These are phyloP conservation scores for Polypterus bichir DNA, from an alignment of 2,113 vertebrate genomes.

Conservation along the genomic window DNA sequence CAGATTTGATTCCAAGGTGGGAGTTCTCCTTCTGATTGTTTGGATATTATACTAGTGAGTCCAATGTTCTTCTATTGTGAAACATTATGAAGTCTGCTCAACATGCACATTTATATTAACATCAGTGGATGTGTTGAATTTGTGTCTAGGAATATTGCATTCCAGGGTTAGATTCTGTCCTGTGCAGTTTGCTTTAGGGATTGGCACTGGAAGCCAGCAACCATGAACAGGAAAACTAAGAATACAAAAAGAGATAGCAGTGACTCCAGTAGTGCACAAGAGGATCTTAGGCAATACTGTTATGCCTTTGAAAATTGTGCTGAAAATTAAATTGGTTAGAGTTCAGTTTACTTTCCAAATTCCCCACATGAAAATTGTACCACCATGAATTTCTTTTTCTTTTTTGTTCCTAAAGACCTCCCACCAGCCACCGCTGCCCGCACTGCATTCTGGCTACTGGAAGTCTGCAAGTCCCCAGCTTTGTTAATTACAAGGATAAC, in stretches of 20 bases:
- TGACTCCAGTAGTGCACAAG: neutral
- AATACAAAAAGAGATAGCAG: neutral
- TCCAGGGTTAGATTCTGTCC: neutral
- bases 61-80: neutral
- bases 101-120: neutral
- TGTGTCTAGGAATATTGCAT: neutral
- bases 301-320: conserved; percentile 2
- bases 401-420: too few relatives aligned
- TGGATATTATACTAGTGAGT: neutral
- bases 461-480: conserved; percentile 72
- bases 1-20: too few relatives aligned
- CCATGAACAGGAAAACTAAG: neutral
- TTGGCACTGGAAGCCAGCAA: too few relatives aligned
- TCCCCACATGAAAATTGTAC: too few relatives aligned
- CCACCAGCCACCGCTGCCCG: too few relatives aligned
- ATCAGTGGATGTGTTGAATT: neutral
- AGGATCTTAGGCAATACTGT: neutral
- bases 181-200: too few relatives aligned
- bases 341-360: too few relatives aligned
- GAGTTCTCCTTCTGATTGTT: too few relatives aligned
- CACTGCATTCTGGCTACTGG: conserved; percentile 56
- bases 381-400: too few relatives aligned
- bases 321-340: too few relatives aligned
- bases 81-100: neutral
- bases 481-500: conserved; percentile 97